Conservation (phyloP, 1,140 invertebrate genomes). For the Zophobas morio region DNA sequence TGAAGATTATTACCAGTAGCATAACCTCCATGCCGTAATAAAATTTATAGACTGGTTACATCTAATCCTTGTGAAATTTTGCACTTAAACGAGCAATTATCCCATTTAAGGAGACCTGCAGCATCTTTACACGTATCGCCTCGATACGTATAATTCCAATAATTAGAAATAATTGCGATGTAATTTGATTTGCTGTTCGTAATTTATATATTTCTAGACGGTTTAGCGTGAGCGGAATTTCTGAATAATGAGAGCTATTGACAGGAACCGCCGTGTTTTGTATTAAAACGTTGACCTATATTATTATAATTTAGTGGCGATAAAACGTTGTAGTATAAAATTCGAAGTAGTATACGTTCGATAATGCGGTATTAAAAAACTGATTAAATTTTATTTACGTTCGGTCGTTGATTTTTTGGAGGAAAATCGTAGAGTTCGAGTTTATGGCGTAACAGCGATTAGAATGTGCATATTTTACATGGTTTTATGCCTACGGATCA, state of each 20-base stretch:
- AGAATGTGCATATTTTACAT: slow-evolving; percentile 38
- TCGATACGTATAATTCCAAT: neutral
- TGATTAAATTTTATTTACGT: slow-evolving; percentile 19
- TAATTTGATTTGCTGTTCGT: neutral
- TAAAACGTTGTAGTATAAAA: neutral
- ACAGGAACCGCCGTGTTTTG: neutral
- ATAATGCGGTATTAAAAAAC: neutral
- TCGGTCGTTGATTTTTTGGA: neutral
- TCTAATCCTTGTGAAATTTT: slow-evolving; percentile 28
- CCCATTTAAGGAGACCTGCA: slow-evolving; percentile 11
- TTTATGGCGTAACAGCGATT: slow-evolving; percentile 26
- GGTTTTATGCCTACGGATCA: slow-evolving; percentile 4
- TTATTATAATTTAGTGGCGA: neutral
- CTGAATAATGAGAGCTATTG: neutral
- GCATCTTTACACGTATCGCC: neutral
- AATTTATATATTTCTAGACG: no score
- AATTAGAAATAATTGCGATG: slow-evolving; percentile 5
- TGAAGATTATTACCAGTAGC: slow-evolving; percentile 28
- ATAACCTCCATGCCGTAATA: slow-evolving; percentile 23
- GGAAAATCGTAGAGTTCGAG: slow-evolving; percentile 3
- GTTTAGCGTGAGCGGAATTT: no score
- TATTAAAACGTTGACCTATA: neutral
- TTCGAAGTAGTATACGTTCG: no score
- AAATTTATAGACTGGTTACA: slow-evolving; percentile 30
- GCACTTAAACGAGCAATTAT: slow-evolving; percentile 17